Conservation (phyloP, 2,888 invertebrate genomes). For the Tinea trinotella region DNA sequence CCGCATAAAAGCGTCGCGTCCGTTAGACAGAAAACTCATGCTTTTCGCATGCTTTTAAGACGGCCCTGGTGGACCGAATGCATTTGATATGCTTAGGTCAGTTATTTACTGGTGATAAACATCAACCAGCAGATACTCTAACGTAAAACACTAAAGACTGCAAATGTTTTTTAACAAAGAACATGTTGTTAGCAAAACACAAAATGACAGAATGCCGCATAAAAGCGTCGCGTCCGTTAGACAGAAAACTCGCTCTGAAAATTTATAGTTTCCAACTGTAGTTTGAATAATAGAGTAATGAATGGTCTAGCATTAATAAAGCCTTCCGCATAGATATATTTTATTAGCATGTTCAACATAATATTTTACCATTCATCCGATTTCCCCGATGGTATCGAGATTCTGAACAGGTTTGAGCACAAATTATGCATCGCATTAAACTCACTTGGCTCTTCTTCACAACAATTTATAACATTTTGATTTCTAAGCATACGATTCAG, state of each 20-base stretch:
- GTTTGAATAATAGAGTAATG: slow-evolving; percentile 19
- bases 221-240: background rate
- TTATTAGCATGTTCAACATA: slow-evolving; percentile 21
- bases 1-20: background rate
- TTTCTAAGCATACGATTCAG: slow-evolving; percentile 56
- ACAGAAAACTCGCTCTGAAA: background rate
- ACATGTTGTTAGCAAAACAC: too few relatives aligned
- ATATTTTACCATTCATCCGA: slow-evolving; percentile 26
- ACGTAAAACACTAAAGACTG: too few relatives aligned
- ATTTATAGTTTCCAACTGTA: slow-evolving; percentile 12
- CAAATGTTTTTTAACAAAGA: too few relatives aligned
- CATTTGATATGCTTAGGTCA: too few relatives aligned
- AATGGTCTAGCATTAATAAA: slow-evolving; percentile 26
- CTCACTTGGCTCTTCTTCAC: slow-evolving; percentile 43
- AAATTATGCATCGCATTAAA: slow-evolving; percentile 51
- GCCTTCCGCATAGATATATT: slow-evolving; percentile 23
- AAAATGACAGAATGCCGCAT: too few relatives aligned
- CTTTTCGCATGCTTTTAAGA: too few relatives aligned
- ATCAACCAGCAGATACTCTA: too few relatives aligned
- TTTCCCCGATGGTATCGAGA: slow-evolving; percentile 25
- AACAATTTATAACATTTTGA: slow-evolving; percentile 51
- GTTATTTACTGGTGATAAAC: too few relatives aligned
- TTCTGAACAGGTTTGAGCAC: slow-evolving; percentile 45
- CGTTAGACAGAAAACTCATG: slow-evolving; percentile 2
- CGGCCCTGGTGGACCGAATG: too few relatives aligned